Percentiles rank a stretch among this genome's conserved stretches.
Evolutionary conservation across 2,888 invertebrate species (phyloP).

Genomic region (Eudasyphora cyanicolor): DNA sequence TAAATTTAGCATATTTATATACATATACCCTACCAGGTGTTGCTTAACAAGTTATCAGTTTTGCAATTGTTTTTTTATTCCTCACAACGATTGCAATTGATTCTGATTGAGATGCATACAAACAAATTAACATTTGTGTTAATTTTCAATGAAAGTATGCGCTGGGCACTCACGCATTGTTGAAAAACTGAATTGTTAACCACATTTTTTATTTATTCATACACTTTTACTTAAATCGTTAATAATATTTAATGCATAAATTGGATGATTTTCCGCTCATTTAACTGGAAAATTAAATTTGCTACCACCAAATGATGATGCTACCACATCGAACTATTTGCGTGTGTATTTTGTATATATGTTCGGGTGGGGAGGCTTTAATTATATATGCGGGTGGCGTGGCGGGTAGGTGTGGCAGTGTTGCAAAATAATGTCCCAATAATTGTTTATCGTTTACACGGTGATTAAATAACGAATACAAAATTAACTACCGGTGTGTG

Average conservation of each 20-base stretch:
- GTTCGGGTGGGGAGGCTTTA: not conserved
- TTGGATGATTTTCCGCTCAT: constrained; percentile 72
- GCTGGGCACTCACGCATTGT: not conserved
- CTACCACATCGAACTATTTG: not conserved
- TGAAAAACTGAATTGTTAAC: constrained; percentile 29
- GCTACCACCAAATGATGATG: constrained; percentile 45
- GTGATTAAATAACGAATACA: constrained; percentile 49
- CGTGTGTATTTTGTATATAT: not conserved
- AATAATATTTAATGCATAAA: constrained; percentile 64
- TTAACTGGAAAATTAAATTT: constrained; percentile 73
- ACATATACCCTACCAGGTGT: not conserved
- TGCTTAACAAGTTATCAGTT: not conserved
- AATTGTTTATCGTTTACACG: constrained; percentile 61
- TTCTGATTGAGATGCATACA: not conserved
- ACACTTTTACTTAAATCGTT: constrained; percentile 51
- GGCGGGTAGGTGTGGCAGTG: constrained; percentile 20
- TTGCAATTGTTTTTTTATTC: too few species aligned
- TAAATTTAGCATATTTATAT: too few species aligned
- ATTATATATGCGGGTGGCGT: constrained; percentile 40
- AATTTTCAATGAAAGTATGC: not conserved
- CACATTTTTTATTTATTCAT: constrained; percentile 56
- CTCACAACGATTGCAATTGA: too few species aligned
- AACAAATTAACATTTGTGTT: constrained; percentile 4
- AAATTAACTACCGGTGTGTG: constrained; percentile 30
- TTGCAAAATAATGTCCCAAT: constrained; percentile 34